These are phyloP conservation scores for Polymixis flavicincta DNA, from an alignment of 2,888 invertebrate species.

Conservation along the genomic window DNA sequence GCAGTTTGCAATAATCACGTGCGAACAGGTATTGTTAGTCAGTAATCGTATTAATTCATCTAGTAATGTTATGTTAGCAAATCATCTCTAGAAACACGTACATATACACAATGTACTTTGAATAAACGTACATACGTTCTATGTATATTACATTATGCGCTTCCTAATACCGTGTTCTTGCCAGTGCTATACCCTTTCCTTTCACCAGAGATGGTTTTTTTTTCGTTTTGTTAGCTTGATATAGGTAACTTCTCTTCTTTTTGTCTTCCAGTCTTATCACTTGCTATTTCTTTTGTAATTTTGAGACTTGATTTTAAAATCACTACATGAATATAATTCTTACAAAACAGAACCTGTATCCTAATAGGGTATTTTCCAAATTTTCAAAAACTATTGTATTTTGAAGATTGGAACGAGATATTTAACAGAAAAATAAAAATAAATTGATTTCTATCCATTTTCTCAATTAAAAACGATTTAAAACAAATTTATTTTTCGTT, in stretches of 20 bases:
- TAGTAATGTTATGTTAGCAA: conserved; percentile 40
- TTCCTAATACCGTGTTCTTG: neutral
- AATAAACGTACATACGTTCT: neutral
- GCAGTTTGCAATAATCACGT: conserved; percentile 54
- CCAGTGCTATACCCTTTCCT: neutral
- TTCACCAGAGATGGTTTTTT: neutral
- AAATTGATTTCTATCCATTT: too few relatives aligned
- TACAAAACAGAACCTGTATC: neutral
- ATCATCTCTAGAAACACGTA: conserved; percentile 15
- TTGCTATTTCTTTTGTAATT: neutral
- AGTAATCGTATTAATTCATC: conserved; percentile 37
- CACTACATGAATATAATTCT: neutral
- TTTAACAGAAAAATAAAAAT: too few relatives aligned
- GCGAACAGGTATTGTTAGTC: conserved; percentile 56
- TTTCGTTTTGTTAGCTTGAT: neutral
- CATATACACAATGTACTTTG: conserved; percentile 3
- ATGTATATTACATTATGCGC: neutral
- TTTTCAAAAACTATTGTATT: too few relatives aligned
- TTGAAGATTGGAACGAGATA: too few relatives aligned
- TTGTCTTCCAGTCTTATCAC: neutral
- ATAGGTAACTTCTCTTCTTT: neutral
- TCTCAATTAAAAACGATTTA: too few relatives aligned
- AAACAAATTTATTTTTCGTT: too few relatives aligned
- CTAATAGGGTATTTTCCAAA: too few relatives aligned
- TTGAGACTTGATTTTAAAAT: neutral